phyloP scores from a whole-genome alignment of 2,888 invertebrate genomes.

The Masnerella sp. region DNA sequence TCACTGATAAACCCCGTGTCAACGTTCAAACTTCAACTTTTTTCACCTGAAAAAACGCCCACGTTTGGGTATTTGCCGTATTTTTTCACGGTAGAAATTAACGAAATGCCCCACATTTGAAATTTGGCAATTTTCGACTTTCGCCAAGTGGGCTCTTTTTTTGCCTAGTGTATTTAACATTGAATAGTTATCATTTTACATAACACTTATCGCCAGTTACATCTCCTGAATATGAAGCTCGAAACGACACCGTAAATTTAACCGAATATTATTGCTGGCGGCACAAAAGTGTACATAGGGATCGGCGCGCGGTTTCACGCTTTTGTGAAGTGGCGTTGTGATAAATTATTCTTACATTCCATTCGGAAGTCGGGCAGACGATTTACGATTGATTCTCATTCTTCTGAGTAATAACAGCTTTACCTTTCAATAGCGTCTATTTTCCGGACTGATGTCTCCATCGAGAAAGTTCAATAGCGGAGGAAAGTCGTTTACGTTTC shows the following conservation, averaged over 20 bases:
- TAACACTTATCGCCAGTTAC: too few relatives aligned
- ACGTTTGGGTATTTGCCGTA: too few relatives aligned
- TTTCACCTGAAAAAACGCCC: too few relatives aligned
- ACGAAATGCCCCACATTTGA: too few relatives aligned
- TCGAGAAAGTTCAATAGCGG: slow-evolving; percentile 62
- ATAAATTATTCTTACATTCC: slow-evolving; percentile 48
- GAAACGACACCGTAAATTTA: not conserved
- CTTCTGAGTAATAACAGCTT: slow-evolving; percentile 55
- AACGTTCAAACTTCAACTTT: too few relatives aligned
- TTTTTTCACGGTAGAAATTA: too few relatives aligned
- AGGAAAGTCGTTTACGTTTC: slow-evolving; percentile 66
- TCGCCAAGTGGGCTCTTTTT: too few relatives aligned
- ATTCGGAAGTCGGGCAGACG: slow-evolving; percentile 38
- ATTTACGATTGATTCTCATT: slow-evolving; percentile 57
- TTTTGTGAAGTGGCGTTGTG: slow-evolving; percentile 22
- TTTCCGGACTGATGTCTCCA: slow-evolving; percentile 57
- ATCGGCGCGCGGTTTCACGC: slow-evolving; percentile 5
- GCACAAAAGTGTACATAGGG: slow-evolving; percentile 2
- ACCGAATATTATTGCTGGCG: slow-evolving; percentile 7
- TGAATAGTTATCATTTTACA: too few relatives aligned
- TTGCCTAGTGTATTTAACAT: too few relatives aligned
- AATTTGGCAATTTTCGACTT: too few relatives aligned
- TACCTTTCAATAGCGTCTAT: slow-evolving; percentile 62
- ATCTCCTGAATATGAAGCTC: too few relatives aligned
- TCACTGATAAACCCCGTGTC: too few relatives aligned